Base-by-base conservation (phyloP, 2,113 vertebrate genomes). In the Pelodiscus sinensis region DNA sequence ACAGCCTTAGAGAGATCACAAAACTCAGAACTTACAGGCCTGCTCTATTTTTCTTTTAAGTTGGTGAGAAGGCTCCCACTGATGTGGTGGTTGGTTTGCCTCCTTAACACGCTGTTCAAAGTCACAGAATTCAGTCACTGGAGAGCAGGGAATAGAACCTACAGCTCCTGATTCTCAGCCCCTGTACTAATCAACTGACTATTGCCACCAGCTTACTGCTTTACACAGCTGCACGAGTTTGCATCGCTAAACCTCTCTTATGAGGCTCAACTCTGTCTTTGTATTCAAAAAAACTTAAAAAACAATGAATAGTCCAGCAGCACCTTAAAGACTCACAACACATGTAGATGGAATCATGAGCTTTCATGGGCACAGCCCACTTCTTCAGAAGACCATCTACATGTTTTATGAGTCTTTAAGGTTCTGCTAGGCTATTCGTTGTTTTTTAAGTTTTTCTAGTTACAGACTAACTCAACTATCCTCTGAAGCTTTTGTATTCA, bases 171-270 rank as follows among this genome's bases (percentile, higher is more conserved):
- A 2, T 51, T 79, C 79, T 90, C 79, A 94, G 79, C 58, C 9
- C 81, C 84, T 85, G 85, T 93, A 90, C 75, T 44, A 79, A 92
- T 27, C 71, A 94, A 94, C 89, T 21, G 60, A 87, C 44, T 9
- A 62, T 21, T 68, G 79, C 29, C 22, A 79, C 55, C 86, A 83
- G 57, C 19, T 79, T 60, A 57, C 19, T 91, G 57, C 84, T 94
- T 82, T 84, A 84, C 21, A 81, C 87, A 89, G 92, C 52, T 82
- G 38, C 60, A 52, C 50, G 1, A 90, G 60, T 79, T 86, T 85
- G 57, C 79, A 75, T 68, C 38, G 85, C 77, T 82, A 92, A 84
- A 75, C 62, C 24, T 65, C 27, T 65, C 56, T 85, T 62, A 19
- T 82, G 82, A n/a, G 85, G 54, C 77, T 85, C 44, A 44, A 44